These are phyloP conservation scores for Drosophila anomalata DNA, from an alignment of 2,888 invertebrate genomes.

Conservation along the genomic window DNA sequence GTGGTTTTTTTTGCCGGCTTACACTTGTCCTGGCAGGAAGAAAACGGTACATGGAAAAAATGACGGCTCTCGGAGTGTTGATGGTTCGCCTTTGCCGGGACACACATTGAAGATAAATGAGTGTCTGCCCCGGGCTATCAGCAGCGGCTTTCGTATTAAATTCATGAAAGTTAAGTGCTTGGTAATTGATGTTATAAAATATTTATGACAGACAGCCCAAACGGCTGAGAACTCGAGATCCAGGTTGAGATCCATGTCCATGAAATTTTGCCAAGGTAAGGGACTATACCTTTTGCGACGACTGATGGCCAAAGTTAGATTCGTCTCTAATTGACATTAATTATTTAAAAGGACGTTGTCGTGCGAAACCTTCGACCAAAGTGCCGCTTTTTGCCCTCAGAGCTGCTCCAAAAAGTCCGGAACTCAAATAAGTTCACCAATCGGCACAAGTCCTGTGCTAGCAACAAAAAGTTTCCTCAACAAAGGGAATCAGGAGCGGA, in stretches of 20 bases:
- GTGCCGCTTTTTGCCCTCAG: constrained; percentile 41
- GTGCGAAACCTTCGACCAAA: constrained; percentile 50
- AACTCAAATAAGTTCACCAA: constrained; percentile 21
- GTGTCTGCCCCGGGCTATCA: constrained; percentile 41
- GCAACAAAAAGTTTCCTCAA: constrained; percentile 1
- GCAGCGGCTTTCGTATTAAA: constrained; percentile 78
- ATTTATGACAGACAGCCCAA: constrained; percentile 82
- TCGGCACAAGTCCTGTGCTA: constrained; percentile 4
- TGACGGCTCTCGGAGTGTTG: constrained; percentile 59
- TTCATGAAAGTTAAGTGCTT: constrained; percentile 84
- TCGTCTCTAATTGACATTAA: constrained; percentile 81
- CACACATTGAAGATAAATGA: constrained; percentile 69
- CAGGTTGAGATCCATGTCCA: neutral
- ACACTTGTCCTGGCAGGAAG: constrained; percentile 69
- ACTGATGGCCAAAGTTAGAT: constrained; percentile 71
- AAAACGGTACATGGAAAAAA: constrained; percentile 51
- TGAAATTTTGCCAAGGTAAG: neutral
- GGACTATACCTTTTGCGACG: constrained; percentile 17
- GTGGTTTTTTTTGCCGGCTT: constrained; percentile 54
- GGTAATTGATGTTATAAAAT: constrained; percentile 84
- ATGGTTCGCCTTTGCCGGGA: constrained; percentile 63
- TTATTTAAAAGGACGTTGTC: constrained; percentile 80
- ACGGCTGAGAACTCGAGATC: constrained; percentile 2
- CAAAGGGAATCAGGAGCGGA: neutral
- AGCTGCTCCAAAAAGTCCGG: neutral